These are phyloP conservation scores for Monomorium pharaonis DNA, from an alignment of 1,140 invertebrate genomes.

Conservation along the genomic window DNA sequence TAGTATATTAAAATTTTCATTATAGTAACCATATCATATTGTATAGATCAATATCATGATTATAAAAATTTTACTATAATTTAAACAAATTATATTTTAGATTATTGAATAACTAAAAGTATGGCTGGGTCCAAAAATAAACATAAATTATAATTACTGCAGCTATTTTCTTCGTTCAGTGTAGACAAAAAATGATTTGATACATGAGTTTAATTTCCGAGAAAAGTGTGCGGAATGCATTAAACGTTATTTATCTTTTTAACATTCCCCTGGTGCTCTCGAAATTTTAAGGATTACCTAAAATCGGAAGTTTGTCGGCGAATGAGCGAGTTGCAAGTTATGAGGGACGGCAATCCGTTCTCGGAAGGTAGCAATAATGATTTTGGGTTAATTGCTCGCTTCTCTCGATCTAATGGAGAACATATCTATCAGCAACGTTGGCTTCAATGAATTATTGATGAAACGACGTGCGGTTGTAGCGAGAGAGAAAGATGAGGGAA, in stretches of 20 bases:
- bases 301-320: background rate
- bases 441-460: slow-evolving; percentile 68
- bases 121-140: too few species aligned
- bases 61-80: too few species aligned
- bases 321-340: slow-evolving; percentile 42
- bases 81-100: too few species aligned
- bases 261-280: background rate
- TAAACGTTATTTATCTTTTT: background rate
- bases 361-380: slow-evolving; percentile 53
- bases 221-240: background rate
- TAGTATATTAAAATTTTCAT: too few species aligned
- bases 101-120: too few species aligned
- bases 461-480: slow-evolving; percentile 14
- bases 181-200: background rate
- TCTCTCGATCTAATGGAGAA: slow-evolving; percentile 54
- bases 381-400: slow-evolving; percentile 54
- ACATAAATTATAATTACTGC: too few species aligned
- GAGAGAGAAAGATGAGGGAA: background rate
- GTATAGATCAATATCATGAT: too few species aligned
- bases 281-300: background rate
- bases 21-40: too few species aligned
- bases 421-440: slow-evolving; percentile 49
- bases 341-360: slow-evolving; percentile 29
- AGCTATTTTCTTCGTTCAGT: too few species aligned
- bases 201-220: background rate